phyloP scores from a whole-genome alignment of 2,797 vertebrate species.

The Coccyzus lansbergi region DNA sequence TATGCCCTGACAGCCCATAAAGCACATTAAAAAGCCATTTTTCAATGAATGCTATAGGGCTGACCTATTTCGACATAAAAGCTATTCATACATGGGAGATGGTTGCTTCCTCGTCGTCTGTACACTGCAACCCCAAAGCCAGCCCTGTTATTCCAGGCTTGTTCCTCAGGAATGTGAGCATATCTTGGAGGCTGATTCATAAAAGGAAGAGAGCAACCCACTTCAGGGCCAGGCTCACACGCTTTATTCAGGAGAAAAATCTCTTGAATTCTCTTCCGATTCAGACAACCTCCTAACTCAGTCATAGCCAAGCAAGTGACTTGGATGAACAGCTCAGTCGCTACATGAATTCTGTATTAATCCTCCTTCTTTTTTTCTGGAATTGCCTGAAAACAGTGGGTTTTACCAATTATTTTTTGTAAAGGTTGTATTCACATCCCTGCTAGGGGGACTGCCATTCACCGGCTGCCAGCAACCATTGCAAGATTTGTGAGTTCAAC shows the following conservation, averaged over 20 bases:
- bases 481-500: neutral
- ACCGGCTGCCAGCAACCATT: neutral
- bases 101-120: conserved; percentile 50
- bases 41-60: neutral
- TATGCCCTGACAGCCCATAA: conserved; percentile 52
- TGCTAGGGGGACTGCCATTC: neutral
- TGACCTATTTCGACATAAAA: conserved; percentile 59
- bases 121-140: conserved; percentile 34
- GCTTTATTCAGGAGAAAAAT: conserved; percentile 35
- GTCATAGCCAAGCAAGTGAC: neutral
- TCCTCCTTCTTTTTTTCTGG: neutral
- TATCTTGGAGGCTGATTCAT: conserved; percentile 61
- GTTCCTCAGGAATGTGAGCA: conserved; percentile 64
- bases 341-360: neutral
- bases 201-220: conserved; percentile 56
- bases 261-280: conserved; percentile 26
- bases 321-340: neutral
- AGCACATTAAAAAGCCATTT: conserved; percentile 64
- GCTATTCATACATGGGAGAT: conserved; percentile 51
- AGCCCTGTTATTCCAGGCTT: conserved; percentile 66
- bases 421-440: neutral
- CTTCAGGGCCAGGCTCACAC: conserved; percentile 31
- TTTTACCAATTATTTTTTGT: neutral
- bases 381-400: neutral
- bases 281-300: neutral